Evolutionary conservation across 1,140 invertebrate genomes (phyloP).

Genomic region (Heliconius hewitsoni): DNA sequence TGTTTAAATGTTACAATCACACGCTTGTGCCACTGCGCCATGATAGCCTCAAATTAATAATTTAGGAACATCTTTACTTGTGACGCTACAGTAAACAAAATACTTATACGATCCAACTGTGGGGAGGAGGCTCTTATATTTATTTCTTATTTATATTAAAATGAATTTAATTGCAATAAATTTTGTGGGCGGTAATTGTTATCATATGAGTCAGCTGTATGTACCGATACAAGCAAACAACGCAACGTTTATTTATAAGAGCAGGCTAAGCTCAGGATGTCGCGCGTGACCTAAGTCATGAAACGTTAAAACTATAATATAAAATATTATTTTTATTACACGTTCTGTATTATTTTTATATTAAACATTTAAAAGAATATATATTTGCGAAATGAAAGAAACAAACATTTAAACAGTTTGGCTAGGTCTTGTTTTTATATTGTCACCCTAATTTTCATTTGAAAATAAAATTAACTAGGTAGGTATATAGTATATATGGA

Average conservation of each 20-base stretch:
- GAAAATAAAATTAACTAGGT: no score
- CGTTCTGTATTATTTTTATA: background rate
- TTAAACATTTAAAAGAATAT: no score
- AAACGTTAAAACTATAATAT: conserved; percentile 40
- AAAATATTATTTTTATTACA: background rate
- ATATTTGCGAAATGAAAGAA: no score
- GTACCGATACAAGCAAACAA: conserved; percentile 29
- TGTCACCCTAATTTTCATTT: no score
- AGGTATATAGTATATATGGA: no score
- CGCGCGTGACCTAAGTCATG: conserved; percentile 39
- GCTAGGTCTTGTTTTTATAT: no score
- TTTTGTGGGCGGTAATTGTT: conserved; percentile 9
- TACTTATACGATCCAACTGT: background rate
- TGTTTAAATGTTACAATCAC: no score
- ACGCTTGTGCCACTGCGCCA: no score
- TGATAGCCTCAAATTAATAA: background rate
- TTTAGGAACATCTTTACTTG: background rate
- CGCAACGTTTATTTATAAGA: conserved; percentile 53
- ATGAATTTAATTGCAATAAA: background rate
- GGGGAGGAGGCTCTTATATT: background rate
- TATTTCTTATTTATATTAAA: conserved; percentile 3
- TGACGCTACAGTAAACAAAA: background rate
- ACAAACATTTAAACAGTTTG: no score
- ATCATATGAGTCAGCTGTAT: conserved; percentile 43
- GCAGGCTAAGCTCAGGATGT: conserved; percentile 39